Percentiles rank a stretch among this genome's conserved stretches.
These are phyloP conservation scores for Speoplatyrhinus poulsoni DNA, from an alignment of 2,113 vertebrate species.

Conservation along the genomic window DNA sequence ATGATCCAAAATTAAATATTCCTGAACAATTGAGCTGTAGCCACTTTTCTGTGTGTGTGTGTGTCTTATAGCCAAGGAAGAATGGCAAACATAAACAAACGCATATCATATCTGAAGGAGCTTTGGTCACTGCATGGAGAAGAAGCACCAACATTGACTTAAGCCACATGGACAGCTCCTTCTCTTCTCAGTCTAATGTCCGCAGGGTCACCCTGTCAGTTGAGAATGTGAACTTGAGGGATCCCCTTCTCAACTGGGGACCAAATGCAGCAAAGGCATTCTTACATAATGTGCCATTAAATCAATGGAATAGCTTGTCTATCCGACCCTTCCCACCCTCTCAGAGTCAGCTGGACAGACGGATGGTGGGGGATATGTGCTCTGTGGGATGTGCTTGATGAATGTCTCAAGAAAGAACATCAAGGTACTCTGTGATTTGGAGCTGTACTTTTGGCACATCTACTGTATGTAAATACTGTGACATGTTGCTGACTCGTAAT, in stretches of 20 bases:
- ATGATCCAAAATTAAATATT: too few species aligned
- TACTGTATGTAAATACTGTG: too few species aligned
- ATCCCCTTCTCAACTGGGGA: slow-evolving; percentile 4
- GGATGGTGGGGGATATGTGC: background rate
- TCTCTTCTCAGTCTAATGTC: too few species aligned
- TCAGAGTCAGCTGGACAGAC: slow-evolving; percentile 41
- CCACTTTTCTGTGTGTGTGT: background rate
- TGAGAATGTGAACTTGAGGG: too few species aligned
- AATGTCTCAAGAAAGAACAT: background rate
- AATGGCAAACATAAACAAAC: too few species aligned
- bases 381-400: slow-evolving; percentile 38
- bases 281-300: slow-evolving; percentile 34
- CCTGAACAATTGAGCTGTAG: too few species aligned
- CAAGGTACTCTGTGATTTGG: too few species aligned
- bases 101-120: background rate
- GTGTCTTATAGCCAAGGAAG: slow-evolving; percentile 6
- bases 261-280: slow-evolving; percentile 19
- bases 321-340: slow-evolving; percentile 43
- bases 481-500: too few species aligned
- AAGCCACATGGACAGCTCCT: too few species aligned
- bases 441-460: too few species aligned
- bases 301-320: slow-evolving; percentile 38
- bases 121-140: background rate
- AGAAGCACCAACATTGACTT: too few species aligned
- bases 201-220: too few species aligned